Conservation (phyloP, 2,113 vertebrate species). For the Bubo blakistoni region DNA sequence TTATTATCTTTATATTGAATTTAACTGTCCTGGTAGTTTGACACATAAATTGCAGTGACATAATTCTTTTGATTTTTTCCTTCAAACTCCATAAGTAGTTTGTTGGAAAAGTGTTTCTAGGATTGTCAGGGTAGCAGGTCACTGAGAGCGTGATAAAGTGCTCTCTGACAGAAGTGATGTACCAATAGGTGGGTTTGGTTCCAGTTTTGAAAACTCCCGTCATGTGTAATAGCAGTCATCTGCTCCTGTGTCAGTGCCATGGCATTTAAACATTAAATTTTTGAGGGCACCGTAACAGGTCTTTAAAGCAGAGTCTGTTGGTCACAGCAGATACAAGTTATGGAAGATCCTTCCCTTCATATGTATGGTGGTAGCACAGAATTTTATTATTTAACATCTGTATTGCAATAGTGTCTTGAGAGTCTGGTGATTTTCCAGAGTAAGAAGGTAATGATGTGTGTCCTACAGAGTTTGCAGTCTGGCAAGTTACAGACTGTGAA, state of each 20-base stretch:
- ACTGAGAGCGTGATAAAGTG: accelerated
- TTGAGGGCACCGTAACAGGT: background rate
- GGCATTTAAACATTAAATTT: background rate
- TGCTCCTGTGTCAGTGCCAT: background rate
- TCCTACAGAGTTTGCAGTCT: background rate
- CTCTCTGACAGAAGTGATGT: background rate
- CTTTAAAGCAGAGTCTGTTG: background rate
- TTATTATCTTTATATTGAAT: background rate
- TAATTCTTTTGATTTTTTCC: background rate
- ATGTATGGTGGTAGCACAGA: background rate
- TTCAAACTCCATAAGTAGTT: background rate
- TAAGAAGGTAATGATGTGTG: background rate
- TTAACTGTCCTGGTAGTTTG: background rate
- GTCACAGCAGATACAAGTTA: accelerated
- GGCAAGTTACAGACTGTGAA: background rate
- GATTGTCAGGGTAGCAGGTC: background rate
- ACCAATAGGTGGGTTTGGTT: background rate
- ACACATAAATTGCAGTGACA: background rate
- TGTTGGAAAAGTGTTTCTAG: background rate
- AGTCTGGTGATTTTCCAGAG: background rate
- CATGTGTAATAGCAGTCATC: background rate
- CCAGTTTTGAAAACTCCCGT: background rate
- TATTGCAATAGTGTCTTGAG: background rate
- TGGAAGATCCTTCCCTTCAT: background rate
- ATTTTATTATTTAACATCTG: background rate